Evolutionary conservation across 2,113 vertebrate species (phyloP), one percentile per base, ranked within the genome.

Genomic region (Pseudolaguvia tuberculata): DNA sequence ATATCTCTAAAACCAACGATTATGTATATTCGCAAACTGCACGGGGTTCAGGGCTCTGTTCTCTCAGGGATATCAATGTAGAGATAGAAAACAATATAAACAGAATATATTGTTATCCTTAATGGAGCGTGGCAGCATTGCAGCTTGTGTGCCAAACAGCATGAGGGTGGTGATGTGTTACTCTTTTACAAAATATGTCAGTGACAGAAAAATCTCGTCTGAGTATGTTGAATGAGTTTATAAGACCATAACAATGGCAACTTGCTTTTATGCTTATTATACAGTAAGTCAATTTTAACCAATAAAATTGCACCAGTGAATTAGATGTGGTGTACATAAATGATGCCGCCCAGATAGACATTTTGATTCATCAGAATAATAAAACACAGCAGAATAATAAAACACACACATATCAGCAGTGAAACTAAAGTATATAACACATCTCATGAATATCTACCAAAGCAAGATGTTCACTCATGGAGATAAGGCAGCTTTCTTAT

Each of bases 401-500:
- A 55, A 65, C 18, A 65, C 57, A 51, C 25, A 73, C 57, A 73
- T 68, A 75, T 71, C 65, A 72, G 79, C 75, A 50, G 20, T 61
- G 6, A 45, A 53, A 29, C 35, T 39, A 70, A 51, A 58, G 72
- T 56, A n/a, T n/a, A n/a, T n/a, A n/a, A n/a, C n/a, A 48, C 42
- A 63, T 63, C 73, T 69, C 72, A 78, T 71, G 73, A 62, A 77
- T 76, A 73, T 80, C 74, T 82, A 62, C 52, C 18, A 21, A 58
- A 88, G 83, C 79, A 65, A 77, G 70, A 48, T 74, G 58, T 52
- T 78, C 52, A 70, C 84, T 82, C 84, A 83, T 81, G 82, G 83
- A 89, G 90, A 89, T 76, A 85, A 84, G 88, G 81, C 80, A 65
- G 83, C 79, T 83, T 90, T 91, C 88, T 83, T 87, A 89, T 88